These are phyloP conservation scores for Drosophila lowei DNA, from an alignment of 1,140 invertebrate genomes.

Conservation along the genomic window DNA sequence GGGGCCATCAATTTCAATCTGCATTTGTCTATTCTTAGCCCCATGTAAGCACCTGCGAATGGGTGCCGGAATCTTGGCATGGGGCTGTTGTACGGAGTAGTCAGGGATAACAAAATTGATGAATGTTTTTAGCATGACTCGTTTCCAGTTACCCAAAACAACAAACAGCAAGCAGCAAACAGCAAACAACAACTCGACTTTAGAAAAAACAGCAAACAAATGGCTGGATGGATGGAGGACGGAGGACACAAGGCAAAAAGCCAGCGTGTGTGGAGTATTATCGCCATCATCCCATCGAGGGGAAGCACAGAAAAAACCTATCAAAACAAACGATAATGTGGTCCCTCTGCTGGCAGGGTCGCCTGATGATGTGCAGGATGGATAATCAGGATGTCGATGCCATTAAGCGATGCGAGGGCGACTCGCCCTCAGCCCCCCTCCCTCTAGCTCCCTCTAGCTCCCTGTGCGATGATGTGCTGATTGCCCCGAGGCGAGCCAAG, in stretches of 20 bases:
- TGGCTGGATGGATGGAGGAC: too few relatives aligned
- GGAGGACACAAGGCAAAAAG: constrained; percentile 30
- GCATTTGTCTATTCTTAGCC: constrained; percentile 65
- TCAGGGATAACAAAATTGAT: constrained; percentile 67
- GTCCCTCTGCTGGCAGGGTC: constrained; percentile 15
- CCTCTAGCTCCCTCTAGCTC: background rate
- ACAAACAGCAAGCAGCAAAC: constrained; percentile 17
- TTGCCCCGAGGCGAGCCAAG: constrained; percentile 55
- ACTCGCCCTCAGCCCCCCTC: background rate
- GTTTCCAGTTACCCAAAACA: constrained; percentile 50
- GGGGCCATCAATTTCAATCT: constrained; percentile 70
- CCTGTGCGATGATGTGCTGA: constrained; percentile 61
- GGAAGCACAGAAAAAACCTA: constrained; percentile 53
- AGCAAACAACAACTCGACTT: constrained; percentile 4
- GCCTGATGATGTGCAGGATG: constrained; percentile 63
- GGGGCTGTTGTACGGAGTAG: background rate
- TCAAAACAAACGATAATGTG: constrained; percentile 79
- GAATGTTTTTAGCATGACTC: constrained; percentile 67
- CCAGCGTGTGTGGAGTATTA: constrained; percentile 30
- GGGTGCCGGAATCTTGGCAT: constrained; percentile 11
- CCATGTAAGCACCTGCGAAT: constrained; percentile 68
- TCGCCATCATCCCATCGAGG: constrained; percentile 26
- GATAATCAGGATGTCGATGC: constrained; percentile 69
- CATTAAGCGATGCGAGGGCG: constrained; percentile 54
- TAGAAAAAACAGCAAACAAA: constrained; percentile 7